Conservation (phyloP, 2,888 invertebrate species). For the Gari tellinella region DNA sequence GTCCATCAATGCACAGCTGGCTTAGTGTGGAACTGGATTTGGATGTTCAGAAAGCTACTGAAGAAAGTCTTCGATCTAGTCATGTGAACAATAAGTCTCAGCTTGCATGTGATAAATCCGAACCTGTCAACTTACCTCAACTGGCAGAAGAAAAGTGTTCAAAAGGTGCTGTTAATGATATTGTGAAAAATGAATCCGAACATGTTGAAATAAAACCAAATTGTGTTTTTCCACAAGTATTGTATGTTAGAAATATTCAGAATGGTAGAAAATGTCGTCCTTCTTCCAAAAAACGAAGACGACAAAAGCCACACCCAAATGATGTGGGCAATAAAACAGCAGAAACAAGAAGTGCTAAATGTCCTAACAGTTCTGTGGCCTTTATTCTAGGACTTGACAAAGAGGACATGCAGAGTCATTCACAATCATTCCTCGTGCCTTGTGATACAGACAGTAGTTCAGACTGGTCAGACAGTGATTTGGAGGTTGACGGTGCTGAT, state of each 20-base stretch:
- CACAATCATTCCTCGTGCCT: constrained; percentile 51
- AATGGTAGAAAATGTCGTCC: constrained; percentile 45
- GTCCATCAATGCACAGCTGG: no score
- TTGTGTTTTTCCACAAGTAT: neutral
- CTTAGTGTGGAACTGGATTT: no score
- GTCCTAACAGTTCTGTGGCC: constrained; percentile 42
- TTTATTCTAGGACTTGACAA: constrained; percentile 61
- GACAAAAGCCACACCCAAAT: constrained; percentile 49
- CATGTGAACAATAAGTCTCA: neutral
- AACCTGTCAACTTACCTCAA: neutral
- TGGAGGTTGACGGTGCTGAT: constrained; percentile 39
- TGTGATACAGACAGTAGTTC: constrained; percentile 54
- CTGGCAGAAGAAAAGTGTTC: no score
- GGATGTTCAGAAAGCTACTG: no score
- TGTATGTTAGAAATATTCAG: constrained; percentile 44
- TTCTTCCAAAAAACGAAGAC: constrained; percentile 62
- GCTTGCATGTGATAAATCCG: neutral
- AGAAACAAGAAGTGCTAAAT: constrained; percentile 3
- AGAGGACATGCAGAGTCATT: constrained; percentile 5
- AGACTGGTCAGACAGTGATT: constrained; percentile 57
- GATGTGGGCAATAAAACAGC: constrained; percentile 2
- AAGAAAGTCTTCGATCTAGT: neutral
- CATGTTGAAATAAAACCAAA: neutral
- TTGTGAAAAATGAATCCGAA: neutral
- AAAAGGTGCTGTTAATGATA: no score